Percentiles rank a stretch among this genome's conserved stretches.
Evolutionary conservation across 2,113 vertebrate genomes (phyloP).

Genomic region (Hyaena hyaena): DNA sequence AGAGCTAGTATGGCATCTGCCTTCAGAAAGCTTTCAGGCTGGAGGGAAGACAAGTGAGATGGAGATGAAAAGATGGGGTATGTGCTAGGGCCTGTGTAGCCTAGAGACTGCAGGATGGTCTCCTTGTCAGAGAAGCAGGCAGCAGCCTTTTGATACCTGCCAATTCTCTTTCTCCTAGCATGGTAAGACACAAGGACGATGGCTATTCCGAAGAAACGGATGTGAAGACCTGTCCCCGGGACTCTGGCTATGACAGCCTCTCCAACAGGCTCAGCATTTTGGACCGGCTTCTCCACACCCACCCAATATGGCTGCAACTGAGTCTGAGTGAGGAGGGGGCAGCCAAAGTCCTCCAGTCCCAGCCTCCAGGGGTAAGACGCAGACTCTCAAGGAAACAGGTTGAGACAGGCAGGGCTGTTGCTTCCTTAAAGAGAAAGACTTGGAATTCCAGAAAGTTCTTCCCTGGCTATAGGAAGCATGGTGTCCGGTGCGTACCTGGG

Average conservation of each 20-base stretch:
- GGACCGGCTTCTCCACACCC: constrained; percentile 93
- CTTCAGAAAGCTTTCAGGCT: not conserved
- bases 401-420: not conserved
- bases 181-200: constrained; percentile 89
- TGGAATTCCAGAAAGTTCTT: not conserved
- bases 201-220: constrained; percentile 87
- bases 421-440: not conserved
- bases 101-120: rapidly evolving
- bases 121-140: not conserved
- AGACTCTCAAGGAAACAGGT: not conserved
- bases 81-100: not conserved
- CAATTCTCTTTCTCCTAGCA: constrained; percentile 81
- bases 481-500: not conserved
- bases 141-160: not conserved
- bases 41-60: not conserved
- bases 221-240: constrained; percentile 84
- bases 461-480: not conserved
- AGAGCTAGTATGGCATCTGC: not conserved
- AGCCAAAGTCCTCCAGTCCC: constrained; percentile 86
- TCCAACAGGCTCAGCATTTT: constrained; percentile 93
- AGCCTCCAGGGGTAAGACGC: constrained; percentile 92
- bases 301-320: constrained; percentile 94
- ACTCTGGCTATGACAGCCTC: constrained; percentile 94
- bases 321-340: constrained; percentile 91
- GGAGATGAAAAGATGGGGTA: not conserved